A percentile compares a stretch with the other conserved stretches of the same genome.
phyloP scores from a whole-genome alignment of 2,888 invertebrate species.

The Tachystola acroxantha region DNA sequence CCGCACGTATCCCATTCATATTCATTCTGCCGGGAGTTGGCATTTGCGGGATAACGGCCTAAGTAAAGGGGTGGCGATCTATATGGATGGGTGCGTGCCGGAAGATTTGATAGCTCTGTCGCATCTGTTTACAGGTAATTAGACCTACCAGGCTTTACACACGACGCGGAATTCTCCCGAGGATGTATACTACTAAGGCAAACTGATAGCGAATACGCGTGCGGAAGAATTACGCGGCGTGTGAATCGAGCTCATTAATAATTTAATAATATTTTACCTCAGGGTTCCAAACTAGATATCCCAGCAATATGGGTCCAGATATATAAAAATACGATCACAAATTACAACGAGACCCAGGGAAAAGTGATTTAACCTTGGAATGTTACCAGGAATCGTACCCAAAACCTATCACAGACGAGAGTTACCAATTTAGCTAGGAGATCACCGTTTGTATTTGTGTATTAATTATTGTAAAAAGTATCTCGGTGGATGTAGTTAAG shows the following conservation, averaged over 20 bases:
- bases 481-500: too few relatives aligned
- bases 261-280: too few relatives aligned
- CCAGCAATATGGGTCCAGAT: too few relatives aligned
- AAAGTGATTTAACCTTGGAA: too few relatives aligned
- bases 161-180: slow-evolving; percentile 4
- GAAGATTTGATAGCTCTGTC: slow-evolving; percentile 54
- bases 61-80: slow-evolving; percentile 50
- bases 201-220: background rate
- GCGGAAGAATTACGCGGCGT: slow-evolving; percentile 1
- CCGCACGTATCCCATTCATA: slow-evolving; percentile 80
- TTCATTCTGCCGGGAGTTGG: slow-evolving; percentile 77
- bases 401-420: too few relatives aligned
- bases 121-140: slow-evolving; percentile 63
- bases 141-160: slow-evolving; percentile 10
- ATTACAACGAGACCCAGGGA: too few relatives aligned
- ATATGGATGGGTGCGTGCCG: slow-evolving; percentile 76
- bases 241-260: background rate
- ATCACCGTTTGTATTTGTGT: too few relatives aligned
- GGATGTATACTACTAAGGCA: background rate
- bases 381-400: too few relatives aligned
- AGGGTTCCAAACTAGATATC: too few relatives aligned
- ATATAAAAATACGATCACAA: too few relatives aligned
- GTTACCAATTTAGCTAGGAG: too few relatives aligned
- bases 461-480: too few relatives aligned
- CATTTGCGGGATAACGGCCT: slow-evolving; percentile 50